Percentiles rank a stretch among this genome's conserved stretches.
Conservation (phyloP, 2,888 invertebrate species). For the Pterostichus madidus region DNA sequence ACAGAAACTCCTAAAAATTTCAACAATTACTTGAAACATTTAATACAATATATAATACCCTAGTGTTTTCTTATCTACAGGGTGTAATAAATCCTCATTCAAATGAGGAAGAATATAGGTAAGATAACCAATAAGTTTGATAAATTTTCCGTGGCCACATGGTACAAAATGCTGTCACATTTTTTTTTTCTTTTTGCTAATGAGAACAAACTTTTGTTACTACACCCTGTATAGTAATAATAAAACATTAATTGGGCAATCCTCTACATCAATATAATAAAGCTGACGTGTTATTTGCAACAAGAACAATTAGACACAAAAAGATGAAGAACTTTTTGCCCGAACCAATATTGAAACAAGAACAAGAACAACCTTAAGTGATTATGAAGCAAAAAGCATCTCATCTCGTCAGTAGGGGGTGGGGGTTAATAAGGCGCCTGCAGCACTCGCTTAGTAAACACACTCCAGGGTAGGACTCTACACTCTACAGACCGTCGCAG, state of each 20-base stretch:
- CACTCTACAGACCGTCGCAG: conserved; percentile 85
- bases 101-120: no score
- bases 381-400: conserved; percentile 6
- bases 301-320: not conserved
- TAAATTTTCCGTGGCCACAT: no score
- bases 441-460: conserved; percentile 3
- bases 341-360: not conserved
- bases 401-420: not conserved
- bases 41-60: no score
- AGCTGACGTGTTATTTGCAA: conserved; percentile 44
- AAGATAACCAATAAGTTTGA: no score
- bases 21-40: no score
- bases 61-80: no score
- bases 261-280: conserved; percentile 29
- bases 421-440: conserved; percentile 4
- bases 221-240: no score
- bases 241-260: no score
- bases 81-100: no score
- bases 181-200: no score
- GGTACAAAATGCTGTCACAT: no score
- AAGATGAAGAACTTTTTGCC: not conserved
- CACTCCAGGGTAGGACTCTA: not conserved
- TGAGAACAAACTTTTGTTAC: not conserved
- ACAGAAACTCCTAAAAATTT: no score
- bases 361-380: not conserved